Percentiles rank a stretch among this genome's conserved stretches.
Evolutionary conservation across 1,140 invertebrate genomes (phyloP).

Genomic region (Conus betulinus): DNA sequence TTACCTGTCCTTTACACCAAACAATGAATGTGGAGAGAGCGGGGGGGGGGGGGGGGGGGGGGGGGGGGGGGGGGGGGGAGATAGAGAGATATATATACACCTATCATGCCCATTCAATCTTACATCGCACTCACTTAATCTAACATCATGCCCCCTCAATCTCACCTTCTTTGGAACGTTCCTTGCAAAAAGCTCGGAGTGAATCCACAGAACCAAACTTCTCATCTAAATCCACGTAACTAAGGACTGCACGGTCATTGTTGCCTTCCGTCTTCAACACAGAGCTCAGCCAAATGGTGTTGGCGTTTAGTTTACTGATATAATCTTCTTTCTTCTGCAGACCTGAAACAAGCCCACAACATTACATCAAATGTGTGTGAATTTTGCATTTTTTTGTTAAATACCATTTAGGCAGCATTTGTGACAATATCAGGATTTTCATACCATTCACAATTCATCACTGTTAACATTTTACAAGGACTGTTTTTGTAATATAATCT

Average conservation of each 20-base stretch:
- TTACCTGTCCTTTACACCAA: no score
- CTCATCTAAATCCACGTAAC: slow-evolving; percentile 84
- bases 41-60: no score
- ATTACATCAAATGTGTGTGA: no score
- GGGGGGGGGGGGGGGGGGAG: no score
- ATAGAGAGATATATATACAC: no score
- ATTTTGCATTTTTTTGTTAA: no score
- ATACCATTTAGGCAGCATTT: not conserved
- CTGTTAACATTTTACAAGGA: no score
- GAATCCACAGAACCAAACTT: slow-evolving; percentile 85
- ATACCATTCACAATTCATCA: no score
- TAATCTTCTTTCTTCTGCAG: slow-evolving; percentile 79
- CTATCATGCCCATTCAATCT: no score
- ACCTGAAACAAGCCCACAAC: slow-evolving; percentile 44
- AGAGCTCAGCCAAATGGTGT: slow-evolving; percentile 84
- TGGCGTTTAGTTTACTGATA: slow-evolving; percentile 81
- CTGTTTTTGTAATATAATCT: no score
- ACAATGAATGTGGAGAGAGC: no score
- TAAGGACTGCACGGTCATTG: slow-evolving; percentile 83
- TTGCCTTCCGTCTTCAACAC: slow-evolving; percentile 83
- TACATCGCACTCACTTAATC: no score
- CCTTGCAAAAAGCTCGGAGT: slow-evolving; percentile 80
- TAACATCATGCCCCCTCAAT: not conserved
- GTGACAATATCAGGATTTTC: not conserved
- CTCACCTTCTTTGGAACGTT: slow-evolving; percentile 29